phyloP scores from a whole-genome alignment of 2,113 vertebrate genomes.

The Mugil cephalus region DNA sequence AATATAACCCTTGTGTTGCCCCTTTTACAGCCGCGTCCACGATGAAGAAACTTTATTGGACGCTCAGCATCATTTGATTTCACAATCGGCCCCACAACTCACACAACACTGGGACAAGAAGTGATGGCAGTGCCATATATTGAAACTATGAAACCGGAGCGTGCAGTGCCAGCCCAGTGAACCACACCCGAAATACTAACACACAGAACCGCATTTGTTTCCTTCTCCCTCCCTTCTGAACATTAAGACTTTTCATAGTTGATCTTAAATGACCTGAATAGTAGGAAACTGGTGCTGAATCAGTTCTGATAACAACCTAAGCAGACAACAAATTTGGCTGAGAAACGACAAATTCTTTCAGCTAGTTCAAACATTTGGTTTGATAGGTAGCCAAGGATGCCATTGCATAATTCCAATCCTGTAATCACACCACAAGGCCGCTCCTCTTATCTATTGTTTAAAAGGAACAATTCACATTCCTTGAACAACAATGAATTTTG shows the following conservation, averaged over 20 bases:
- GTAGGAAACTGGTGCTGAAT: background rate
- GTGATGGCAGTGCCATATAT: conserved; percentile 34
- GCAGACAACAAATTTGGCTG: conserved; percentile 7
- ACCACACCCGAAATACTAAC: conserved; percentile 65
- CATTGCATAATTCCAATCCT: conserved; percentile 51
- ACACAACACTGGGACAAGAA: conserved; percentile 24
- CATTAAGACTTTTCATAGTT: background rate
- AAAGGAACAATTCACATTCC: conserved; percentile 46
- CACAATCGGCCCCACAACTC: conserved; percentile 56
- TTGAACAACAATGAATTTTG: conserved; percentile 18
- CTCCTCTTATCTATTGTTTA: conserved; percentile 42
- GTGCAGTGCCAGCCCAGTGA: conserved; percentile 26
- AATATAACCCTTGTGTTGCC: conserved; percentile 66
- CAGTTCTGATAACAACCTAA: conserved; percentile 33
- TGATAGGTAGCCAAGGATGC: conserved; percentile 41
- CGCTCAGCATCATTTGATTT: conserved; percentile 56
- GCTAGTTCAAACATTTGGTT: conserved; percentile 43
- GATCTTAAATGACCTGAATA: conserved; percentile 1
- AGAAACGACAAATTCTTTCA: conserved; percentile 45
- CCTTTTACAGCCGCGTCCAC: conserved; percentile 32
- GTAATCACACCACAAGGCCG: conserved; percentile 25
- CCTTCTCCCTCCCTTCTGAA: background rate
- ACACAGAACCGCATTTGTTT: background rate
- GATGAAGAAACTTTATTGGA: conserved; percentile 56
- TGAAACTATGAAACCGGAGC: conserved; percentile 37